Percentiles rank a stretch among this genome's conserved stretches.
These are phyloP conservation scores for Leucopsar rothschildi DNA, from an alignment of 2,113 vertebrate genomes.

Conservation along the genomic window DNA sequence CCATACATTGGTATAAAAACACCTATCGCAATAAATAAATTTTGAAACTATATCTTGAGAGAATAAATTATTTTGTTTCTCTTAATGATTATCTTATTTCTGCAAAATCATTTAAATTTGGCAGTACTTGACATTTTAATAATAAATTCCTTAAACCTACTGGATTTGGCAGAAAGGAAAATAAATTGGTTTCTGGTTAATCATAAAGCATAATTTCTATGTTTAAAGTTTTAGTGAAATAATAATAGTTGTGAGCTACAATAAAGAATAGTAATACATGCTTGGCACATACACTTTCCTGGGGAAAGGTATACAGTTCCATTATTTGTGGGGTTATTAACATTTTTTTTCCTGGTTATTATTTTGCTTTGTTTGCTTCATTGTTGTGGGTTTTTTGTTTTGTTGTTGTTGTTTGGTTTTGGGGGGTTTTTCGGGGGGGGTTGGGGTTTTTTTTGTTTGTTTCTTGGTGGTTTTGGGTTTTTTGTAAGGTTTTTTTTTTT, in stretches of 20 bases:
- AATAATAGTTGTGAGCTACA: neutral
- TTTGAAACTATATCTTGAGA: neutral
- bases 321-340: rapidly evolving
- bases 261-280: neutral
- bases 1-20: neutral
- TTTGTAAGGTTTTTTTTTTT: too few species aligned
- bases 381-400: too few species aligned
- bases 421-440: too few species aligned
- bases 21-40: neutral
- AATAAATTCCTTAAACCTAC: neutral
- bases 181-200: neutral
- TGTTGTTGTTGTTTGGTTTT: too few species aligned
- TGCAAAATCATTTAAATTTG: neutral
- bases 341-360: neutral
- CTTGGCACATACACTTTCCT: neutral
- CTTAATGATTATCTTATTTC: neutral
- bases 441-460: neutral
- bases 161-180: neutral
- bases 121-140: neutral
- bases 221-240: neutral
- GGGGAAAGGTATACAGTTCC: neutral
- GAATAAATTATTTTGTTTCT: neutral
- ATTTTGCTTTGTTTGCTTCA: neutral
- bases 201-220: neutral
- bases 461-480: too few species aligned